Conservation (phyloP, 2,113 vertebrate species). For the Chlorodrepanis virens region DNA sequence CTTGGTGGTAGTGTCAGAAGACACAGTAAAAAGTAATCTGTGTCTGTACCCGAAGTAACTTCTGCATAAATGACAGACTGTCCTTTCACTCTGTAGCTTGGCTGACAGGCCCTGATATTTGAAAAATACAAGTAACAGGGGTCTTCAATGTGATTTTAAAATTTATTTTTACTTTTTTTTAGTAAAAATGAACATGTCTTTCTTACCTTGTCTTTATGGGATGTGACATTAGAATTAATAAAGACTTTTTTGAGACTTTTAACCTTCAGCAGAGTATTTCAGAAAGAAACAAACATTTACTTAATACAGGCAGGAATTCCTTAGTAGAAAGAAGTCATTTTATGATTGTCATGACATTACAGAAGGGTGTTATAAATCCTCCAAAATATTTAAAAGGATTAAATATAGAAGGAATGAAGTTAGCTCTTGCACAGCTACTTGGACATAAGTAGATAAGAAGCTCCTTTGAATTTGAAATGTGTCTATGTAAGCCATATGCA, state of each 20-base stretch:
- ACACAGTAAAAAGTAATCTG: background rate
- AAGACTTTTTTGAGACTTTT: background rate
- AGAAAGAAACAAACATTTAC: background rate
- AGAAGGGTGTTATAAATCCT: background rate
- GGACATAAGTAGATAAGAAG: background rate
- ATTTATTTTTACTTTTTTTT: background rate
- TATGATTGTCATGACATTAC: background rate
- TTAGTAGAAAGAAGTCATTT: background rate
- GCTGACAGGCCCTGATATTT: background rate
- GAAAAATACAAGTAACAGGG: background rate
- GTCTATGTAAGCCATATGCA: background rate
- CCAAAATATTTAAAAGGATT: background rate
- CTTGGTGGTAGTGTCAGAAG: background rate
- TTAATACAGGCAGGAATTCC: background rate
- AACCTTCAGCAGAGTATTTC: background rate
- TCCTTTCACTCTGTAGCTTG: background rate
- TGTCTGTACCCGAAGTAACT: background rate
- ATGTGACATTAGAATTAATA: background rate
- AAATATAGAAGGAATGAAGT: constrained; percentile 13
- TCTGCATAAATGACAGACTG: background rate
- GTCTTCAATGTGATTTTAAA: background rate
- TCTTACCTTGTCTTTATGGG: background rate
- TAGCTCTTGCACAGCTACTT: background rate
- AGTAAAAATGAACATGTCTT: background rate
- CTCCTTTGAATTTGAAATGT: constrained; percentile 12